Conservation (phyloP, 2,113 vertebrate species). For the Morone saxatilis region DNA sequence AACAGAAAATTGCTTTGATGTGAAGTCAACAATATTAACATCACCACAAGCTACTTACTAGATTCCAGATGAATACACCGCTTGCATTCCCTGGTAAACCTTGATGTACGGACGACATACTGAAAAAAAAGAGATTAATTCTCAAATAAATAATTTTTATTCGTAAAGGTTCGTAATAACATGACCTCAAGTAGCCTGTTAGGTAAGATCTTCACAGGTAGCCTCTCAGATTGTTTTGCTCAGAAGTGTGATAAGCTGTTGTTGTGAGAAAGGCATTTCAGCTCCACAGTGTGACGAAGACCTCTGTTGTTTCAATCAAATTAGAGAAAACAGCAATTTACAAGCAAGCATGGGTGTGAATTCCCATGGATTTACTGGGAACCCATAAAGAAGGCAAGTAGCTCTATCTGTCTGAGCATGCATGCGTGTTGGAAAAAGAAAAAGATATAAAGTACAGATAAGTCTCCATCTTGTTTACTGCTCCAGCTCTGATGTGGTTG, state of each 20-base stretch:
- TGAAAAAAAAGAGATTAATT: constrained; percentile 71
- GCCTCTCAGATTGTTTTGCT: constrained; percentile 41
- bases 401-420: constrained; percentile 57
- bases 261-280: constrained; percentile 59
- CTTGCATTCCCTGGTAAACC: constrained; percentile 96
- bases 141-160: constrained; percentile 6
- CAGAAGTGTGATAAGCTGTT: constrained; percentile 50
- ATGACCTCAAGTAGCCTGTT: not conserved
- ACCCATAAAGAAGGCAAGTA: constrained; percentile 44
- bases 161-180: not conserved
- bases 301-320: constrained; percentile 56
- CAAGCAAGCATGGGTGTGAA: constrained; percentile 35
- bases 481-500: constrained; percentile 69
- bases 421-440: constrained; percentile 36
- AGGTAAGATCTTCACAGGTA: not conserved
- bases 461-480: constrained; percentile 64
- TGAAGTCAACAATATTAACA: constrained; percentile 34
- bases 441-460: constrained; percentile 59
- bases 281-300: constrained; percentile 26
- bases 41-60: constrained; percentile 88
- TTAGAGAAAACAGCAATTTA: constrained; percentile 69
- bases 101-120: constrained; percentile 93
- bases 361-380: constrained; percentile 60
- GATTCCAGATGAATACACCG: constrained; percentile 93
- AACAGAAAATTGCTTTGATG: constrained; percentile 37